These are phyloP conservation scores for Yponomeuta plumbellus DNA, from an alignment of 2,888 invertebrate genomes.

Conservation along the genomic window DNA sequence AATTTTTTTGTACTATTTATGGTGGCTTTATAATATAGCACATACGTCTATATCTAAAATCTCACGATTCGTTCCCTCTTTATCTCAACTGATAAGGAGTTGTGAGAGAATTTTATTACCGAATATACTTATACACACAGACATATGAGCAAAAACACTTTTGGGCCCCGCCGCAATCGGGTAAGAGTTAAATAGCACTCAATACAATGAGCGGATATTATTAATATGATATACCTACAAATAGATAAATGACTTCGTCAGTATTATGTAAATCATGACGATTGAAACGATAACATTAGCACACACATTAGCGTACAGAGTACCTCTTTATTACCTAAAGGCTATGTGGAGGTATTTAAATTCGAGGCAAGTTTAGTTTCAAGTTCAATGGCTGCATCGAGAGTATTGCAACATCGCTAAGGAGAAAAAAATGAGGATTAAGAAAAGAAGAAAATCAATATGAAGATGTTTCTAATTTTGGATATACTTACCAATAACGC, in stretches of 20 bases:
- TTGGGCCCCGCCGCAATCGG: too few relatives aligned
- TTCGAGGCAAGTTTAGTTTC: constrained; percentile 36
- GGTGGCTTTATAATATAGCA: too few relatives aligned
- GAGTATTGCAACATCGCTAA: constrained; percentile 54
- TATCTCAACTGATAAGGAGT: too few relatives aligned
- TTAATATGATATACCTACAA: not conserved
- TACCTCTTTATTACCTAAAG: not conserved
- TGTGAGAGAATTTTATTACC: too few relatives aligned
- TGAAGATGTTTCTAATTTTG: not conserved
- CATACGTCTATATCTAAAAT: too few relatives aligned
- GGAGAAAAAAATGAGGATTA: constrained; percentile 25
- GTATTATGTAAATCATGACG: not conserved
- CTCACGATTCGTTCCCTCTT: too few relatives aligned
- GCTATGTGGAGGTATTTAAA: not conserved
- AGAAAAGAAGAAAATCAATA: not conserved
- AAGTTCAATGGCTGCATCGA: constrained; percentile 44
- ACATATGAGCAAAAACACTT: too few relatives aligned
- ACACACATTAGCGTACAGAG: not conserved
- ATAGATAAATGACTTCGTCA: not conserved
- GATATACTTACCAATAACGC: constrained; percentile 85
- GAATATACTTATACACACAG: too few relatives aligned
- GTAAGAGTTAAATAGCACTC: not conserved
- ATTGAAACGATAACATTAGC: not conserved
- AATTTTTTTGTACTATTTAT: too few relatives aligned
- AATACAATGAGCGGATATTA: not conserved